phyloP scores from a whole-genome alignment of 2,888 invertebrate species.

The Atrina japonica region DNA sequence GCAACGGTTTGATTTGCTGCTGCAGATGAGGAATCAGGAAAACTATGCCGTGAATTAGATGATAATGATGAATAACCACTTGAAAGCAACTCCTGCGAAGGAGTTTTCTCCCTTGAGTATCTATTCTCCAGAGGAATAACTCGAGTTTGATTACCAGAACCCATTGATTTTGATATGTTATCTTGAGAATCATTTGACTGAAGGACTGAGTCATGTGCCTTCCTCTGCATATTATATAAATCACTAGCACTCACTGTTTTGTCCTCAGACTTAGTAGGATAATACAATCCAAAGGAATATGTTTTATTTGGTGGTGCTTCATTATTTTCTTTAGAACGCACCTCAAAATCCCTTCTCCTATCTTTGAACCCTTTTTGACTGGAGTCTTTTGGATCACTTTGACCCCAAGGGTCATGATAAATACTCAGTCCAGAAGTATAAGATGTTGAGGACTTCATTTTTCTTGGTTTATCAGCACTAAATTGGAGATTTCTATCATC shows the following conservation, averaged over 20 bases:
- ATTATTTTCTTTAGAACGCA: conserved; percentile 57
- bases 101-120: conserved; percentile 29
- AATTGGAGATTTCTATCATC: conserved; percentile 17
- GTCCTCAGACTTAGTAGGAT: conserved; percentile 59
- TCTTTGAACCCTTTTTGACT: conserved; percentile 53
- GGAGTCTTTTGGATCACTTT: conserved; percentile 47
- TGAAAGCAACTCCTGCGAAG: conserved; percentile 47
- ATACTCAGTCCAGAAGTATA: conserved; percentile 64
- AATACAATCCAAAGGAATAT: conserved; percentile 73
- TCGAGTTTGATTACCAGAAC: conserved; percentile 33
- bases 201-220: conserved; percentile 57
- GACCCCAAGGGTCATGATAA: conserved; percentile 48
- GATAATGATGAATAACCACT: conserved; percentile 32
- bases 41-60: conserved; percentile 57
- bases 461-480: conserved; percentile 34
- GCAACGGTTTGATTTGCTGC: conserved; percentile 18
- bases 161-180: conserved; percentile 54
- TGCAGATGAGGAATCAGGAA: conserved; percentile 52
- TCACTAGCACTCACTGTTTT: conserved; percentile 57
- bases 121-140: conserved; percentile 45
- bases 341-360: conserved; percentile 57
- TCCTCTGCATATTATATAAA: conserved; percentile 40
- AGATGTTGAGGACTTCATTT: conserved; percentile 59
- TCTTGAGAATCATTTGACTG: conserved; percentile 64
- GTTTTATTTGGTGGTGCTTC: conserved; percentile 59